Conservation (phyloP, 2,888 invertebrate species). For the Apamea monoglypha region DNA sequence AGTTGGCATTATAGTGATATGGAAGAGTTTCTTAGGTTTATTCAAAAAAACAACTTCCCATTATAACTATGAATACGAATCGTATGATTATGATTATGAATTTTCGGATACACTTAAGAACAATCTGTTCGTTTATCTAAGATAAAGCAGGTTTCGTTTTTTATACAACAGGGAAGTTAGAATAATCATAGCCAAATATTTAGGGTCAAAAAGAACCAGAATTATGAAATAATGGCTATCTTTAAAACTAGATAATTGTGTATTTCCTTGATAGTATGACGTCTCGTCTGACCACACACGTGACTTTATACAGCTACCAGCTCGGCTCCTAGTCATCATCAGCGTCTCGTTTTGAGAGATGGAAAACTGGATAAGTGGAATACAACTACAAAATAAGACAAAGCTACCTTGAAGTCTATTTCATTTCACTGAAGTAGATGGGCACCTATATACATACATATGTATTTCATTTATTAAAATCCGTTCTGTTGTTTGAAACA, state of each 20-base stretch:
- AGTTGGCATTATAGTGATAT: background rate
- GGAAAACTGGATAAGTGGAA: background rate
- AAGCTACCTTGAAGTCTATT: background rate
- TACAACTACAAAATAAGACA: background rate
- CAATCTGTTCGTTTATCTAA: conserved; percentile 1
- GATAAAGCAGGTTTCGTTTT: conserved; percentile 13
- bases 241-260: background rate
- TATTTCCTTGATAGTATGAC: background rate
- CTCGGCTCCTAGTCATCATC: background rate
- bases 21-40: background rate
- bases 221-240: background rate
- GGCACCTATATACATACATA: too few species aligned
- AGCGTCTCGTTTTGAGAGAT: background rate
- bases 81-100: too few species aligned
- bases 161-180: background rate
- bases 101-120: background rate
- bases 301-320: background rate
- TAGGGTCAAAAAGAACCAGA: background rate
- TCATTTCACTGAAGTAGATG: background rate
- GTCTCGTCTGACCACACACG: background rate
- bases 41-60: background rate
- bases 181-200: background rate
- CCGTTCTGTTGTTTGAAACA: conserved; percentile 17
- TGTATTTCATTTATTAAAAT: conserved; percentile 3
- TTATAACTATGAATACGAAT: too few species aligned